Percentiles rank a stretch among this genome's conserved stretches.
Conservation (phyloP, 2,113 vertebrate species). For the human region DNA sequence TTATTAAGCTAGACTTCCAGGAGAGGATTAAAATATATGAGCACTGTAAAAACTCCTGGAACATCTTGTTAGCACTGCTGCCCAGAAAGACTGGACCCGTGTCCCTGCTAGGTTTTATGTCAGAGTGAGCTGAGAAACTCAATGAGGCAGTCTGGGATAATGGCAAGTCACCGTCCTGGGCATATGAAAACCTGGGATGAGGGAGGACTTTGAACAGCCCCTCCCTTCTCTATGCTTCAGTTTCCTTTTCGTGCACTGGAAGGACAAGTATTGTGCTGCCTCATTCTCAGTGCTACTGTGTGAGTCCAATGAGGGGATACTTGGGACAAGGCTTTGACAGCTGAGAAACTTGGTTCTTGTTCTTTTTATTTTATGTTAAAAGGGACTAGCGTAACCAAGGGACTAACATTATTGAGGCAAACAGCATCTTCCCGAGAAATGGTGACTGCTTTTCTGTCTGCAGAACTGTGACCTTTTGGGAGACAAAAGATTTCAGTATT, state of each 20-base stretch:
- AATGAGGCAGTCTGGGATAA: background rate
- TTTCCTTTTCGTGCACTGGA: background rate
- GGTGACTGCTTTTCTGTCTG: background rate
- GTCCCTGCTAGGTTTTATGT: background rate
- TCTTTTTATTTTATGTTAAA: background rate
- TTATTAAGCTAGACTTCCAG: background rate
- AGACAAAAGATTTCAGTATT: background rate
- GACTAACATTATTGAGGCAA: background rate
- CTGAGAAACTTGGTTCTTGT: background rate
- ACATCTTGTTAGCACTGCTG: background rate
- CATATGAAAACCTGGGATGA: too few relatives aligned
- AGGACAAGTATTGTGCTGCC: background rate
- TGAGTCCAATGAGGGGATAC: background rate
- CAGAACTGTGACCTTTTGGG: background rate
- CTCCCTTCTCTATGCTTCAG: background rate
- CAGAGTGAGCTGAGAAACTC: background rate
- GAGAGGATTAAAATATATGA: background rate
- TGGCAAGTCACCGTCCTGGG: too few relatives aligned
- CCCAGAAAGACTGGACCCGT: background rate
- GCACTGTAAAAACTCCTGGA: background rate
- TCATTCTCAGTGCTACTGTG: background rate
- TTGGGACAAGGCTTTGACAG: background rate
- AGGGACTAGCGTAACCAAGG: background rate
- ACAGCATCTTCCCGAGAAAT: background rate
- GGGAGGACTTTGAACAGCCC: background rate